Evolutionary conservation across 2,113 vertebrate genomes (phyloP), one percentile per base, ranked within the genome.

Genomic region (Ochotona princeps): DNA sequence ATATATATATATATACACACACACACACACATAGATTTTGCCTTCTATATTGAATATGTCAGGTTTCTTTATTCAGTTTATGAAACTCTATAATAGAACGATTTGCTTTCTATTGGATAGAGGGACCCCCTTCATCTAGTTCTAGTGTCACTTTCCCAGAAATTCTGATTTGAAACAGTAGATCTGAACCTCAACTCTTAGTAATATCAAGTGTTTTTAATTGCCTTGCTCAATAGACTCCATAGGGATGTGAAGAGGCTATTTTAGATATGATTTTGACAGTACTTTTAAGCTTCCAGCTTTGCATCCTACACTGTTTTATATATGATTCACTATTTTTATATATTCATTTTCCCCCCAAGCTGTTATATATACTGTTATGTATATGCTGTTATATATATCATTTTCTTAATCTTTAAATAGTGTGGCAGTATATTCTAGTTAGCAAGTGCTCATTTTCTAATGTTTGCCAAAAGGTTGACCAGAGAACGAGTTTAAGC

Each of bases 271-370:
- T 83, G 28, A 44, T 93, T 70, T 4, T 87, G 51, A 94, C 79
- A 85, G 75, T 86, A 83, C 65, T 96, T 74, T 92, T 93, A 93
- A 83, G 61, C 92, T 97, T 90, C 82, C 57, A 89, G 90, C 94
- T 93, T 89, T 89, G 74, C 0, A 0, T 95, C 83, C 76, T 92
- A 44, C 66, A 97, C 87, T 82, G 92, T 93, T 90, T 96, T 93
- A 96, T 95, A 85, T 96, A 90, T 96, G 94, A 95, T 95, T 95
- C 73, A 82, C 61, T 96, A 94, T 93, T 97, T 96, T 96, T 95
- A 87, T 95, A 87, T 38, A 51, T 91, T 92, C 72, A 51, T 91
- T 91, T 95, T 91, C 89, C 94, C 91, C 54, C 87, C 82, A 70
- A 83, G 30, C 35, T 92, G 65, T 85, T 87, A 95, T 84, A 91